Evolutionary conservation across 2,888 invertebrate species (phyloP).

Genomic region (Macropis europaea): DNA sequence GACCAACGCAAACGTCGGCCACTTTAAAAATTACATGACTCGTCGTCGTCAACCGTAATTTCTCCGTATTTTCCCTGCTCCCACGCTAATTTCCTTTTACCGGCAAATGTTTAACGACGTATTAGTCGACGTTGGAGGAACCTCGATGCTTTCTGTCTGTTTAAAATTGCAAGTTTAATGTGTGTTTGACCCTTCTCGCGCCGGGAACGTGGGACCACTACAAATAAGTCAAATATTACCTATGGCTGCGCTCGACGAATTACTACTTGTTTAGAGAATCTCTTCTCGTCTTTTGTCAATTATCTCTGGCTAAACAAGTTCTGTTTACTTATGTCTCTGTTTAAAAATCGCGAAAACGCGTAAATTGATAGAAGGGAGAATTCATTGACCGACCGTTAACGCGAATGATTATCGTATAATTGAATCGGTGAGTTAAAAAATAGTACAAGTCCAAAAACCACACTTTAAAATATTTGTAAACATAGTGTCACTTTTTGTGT

Average conservation of each 20-base stretch:
- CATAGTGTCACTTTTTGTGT: too few relatives aligned
- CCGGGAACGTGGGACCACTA: neutral
- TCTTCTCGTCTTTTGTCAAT: too few relatives aligned
- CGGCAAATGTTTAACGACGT: slow-evolving; percentile 20
- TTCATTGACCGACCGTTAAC: too few relatives aligned
- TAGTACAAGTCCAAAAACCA: too few relatives aligned
- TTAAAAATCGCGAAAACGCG: too few relatives aligned
- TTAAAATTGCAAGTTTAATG: neutral
- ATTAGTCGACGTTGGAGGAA: neutral
- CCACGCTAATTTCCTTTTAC: slow-evolving; percentile 19
- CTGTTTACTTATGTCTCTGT: too few relatives aligned
- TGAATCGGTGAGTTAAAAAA: too few relatives aligned
- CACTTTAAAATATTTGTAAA: too few relatives aligned
- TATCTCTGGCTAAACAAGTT: too few relatives aligned
- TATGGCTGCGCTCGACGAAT: neutral
- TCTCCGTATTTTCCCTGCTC: slow-evolving; percentile 15
- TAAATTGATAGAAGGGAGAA: too few relatives aligned
- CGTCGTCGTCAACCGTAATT: slow-evolving; percentile 3
- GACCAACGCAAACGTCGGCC: slow-evolving; percentile 7
- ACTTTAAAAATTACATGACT: slow-evolving; percentile 20
- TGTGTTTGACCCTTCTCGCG: neutral
- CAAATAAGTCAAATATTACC: neutral
- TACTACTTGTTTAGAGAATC: neutral
- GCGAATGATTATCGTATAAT: too few relatives aligned
- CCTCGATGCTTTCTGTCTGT: neutral